These are phyloP conservation scores for Drosophila ercepeae DNA, from an alignment of 1,140 invertebrate species.

Conservation along the genomic window DNA sequence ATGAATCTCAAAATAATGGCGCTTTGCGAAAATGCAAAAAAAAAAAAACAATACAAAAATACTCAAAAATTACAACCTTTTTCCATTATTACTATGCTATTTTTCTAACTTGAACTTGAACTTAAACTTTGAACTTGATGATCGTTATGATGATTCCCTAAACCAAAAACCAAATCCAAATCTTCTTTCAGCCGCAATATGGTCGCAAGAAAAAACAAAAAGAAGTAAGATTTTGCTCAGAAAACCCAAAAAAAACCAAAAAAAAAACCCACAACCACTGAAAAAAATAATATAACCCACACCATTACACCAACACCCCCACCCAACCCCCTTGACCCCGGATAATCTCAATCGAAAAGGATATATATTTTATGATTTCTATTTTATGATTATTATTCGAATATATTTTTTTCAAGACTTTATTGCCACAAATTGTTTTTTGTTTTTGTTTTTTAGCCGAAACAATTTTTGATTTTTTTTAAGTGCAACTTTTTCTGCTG, in stretches of 20 bases:
- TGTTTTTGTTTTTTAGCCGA: slow-evolving; percentile 31
- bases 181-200: slow-evolving; percentile 86
- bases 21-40: slow-evolving; percentile 58
- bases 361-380: slow-evolving; percentile 41
- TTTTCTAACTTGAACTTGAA: neutral
- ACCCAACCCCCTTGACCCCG: slow-evolving; percentile 1
- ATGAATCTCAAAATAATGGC: slow-evolving; percentile 39
- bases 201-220: slow-evolving; percentile 98
- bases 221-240: slow-evolving; percentile 92
- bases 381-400: no score
- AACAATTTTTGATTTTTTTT: slow-evolving; percentile 20
- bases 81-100: neutral
- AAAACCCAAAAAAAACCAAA: slow-evolving; percentile 39
- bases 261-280: slow-evolving; percentile 24
- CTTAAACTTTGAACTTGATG: slow-evolving; percentile 40
- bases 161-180: slow-evolving; percentile 77
- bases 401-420: slow-evolving; percentile 41
- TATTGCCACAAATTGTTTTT: slow-evolving; percentile 52
- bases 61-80: no score
- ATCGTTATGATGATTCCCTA: slow-evolving; percentile 44
- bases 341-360: slow-evolving; percentile 28
- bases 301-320: slow-evolving; percentile 17
- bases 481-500: slow-evolving; percentile 15
- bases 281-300: slow-evolving; percentile 3
- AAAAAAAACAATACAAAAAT: slow-evolving; percentile 27